phyloP scores from a whole-genome alignment of 1,140 invertebrate genomes.

The Portunus trituberculatus region DNA sequence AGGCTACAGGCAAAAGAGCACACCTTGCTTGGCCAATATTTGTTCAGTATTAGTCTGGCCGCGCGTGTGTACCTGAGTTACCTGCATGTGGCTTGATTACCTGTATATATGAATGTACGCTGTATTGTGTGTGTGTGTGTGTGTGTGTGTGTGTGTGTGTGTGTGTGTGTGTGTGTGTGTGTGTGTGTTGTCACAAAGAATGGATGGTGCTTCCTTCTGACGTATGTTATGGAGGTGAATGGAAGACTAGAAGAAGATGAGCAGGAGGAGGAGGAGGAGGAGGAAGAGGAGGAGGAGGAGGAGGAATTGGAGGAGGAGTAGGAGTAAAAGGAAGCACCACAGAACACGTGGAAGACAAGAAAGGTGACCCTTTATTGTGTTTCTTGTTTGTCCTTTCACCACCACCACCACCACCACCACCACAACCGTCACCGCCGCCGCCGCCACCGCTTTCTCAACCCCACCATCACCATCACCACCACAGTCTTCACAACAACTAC shows the following conservation, averaged over 20 bases:
- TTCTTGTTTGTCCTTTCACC: neutral
- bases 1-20: neutral
- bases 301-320: too few species aligned
- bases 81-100: neutral
- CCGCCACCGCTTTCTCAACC: neutral
- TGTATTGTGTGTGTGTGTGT: neutral
- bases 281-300: too few species aligned
- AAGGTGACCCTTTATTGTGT: neutral
- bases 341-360: neutral
- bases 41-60: neutral
- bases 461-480: neutral
- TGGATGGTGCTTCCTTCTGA: neutral
- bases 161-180: neutral
- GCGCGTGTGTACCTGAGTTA: neutral
- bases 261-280: too few species aligned
- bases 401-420: neutral
- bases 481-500: neutral
- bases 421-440: neutral
- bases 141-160: neutral
- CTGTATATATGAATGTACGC: neutral
- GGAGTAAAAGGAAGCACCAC: neutral
- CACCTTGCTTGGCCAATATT: neutral
- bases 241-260: neutral
- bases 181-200: neutral
- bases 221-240: neutral